These are phyloP conservation scores for Ginglymostoma cirratum DNA, from an alignment of 2,113 vertebrate genomes.

Conservation along the genomic window DNA sequence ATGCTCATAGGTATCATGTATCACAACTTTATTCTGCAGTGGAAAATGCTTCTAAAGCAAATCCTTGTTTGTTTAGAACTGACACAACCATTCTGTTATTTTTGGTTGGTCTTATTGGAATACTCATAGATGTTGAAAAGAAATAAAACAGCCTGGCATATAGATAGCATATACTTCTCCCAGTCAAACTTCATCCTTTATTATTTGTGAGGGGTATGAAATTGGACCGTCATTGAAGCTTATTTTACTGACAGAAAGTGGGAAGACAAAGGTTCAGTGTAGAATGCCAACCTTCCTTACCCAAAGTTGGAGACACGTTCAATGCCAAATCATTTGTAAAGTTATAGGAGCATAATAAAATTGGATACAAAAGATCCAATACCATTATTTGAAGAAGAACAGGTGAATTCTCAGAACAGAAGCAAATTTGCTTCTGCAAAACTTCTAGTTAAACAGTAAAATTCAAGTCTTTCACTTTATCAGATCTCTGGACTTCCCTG, in stretches of 20 bases:
- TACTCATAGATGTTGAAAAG: not conserved
- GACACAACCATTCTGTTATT: not conserved
- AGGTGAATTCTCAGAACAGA: not conserved
- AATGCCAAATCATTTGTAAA: not conserved
- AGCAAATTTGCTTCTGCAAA: not conserved
- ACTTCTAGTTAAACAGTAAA: not conserved
- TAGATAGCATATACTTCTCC: not conserved
- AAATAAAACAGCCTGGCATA: not conserved
- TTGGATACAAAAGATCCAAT: not conserved
- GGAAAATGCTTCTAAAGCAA: not conserved
- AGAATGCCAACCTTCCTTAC: not conserved
- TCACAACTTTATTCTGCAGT: not conserved
- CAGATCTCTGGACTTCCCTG: not conserved
- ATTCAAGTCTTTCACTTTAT: not conserved
- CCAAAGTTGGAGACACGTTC: not conserved
- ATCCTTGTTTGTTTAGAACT: not conserved
- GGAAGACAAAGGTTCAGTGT: not conserved
- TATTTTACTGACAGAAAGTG: not conserved
- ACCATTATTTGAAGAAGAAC: not conserved
- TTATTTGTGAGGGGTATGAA: not conserved
- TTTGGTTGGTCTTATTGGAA: constrained; percentile 1
- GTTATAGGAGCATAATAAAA: not conserved
- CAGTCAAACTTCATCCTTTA: not conserved
- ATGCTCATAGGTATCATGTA: not conserved
- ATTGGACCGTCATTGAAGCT: not conserved